phyloP scores from a whole-genome alignment of 2,888 invertebrate genomes.

The Plusia festucae region DNA sequence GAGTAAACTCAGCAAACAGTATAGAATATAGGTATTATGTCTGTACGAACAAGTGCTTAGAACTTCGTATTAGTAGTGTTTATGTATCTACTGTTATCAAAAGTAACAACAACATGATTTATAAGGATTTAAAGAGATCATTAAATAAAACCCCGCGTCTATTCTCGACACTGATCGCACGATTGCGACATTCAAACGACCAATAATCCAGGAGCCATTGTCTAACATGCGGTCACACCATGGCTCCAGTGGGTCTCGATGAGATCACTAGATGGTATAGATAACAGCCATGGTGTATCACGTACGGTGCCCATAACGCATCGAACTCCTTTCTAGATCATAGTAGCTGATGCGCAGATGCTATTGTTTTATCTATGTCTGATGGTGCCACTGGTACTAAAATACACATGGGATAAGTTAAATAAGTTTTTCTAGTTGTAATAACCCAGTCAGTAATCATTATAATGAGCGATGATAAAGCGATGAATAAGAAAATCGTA shows the following conservation, averaged over 20 bases:
- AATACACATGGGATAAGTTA: too few relatives aligned
- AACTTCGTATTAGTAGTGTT: too few relatives aligned
- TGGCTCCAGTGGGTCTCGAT: constrained; percentile 26
- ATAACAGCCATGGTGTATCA: constrained; percentile 41
- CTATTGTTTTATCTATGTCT: background rate
- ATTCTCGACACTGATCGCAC: background rate
- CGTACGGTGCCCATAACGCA: constrained; percentile 30
- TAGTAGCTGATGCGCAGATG: constrained; percentile 12
- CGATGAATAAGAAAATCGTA: too few relatives aligned
- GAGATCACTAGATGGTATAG: constrained; percentile 51
- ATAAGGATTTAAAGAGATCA: too few relatives aligned
- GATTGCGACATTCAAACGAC: background rate
- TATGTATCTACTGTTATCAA: too few relatives aligned
- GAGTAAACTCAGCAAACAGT: too few relatives aligned
- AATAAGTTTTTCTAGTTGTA: background rate
- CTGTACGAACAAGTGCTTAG: too few relatives aligned
- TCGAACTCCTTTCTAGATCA: constrained; percentile 33
- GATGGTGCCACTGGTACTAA: constrained; percentile 9
- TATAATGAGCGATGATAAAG: background rate
- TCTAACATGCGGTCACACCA: background rate
- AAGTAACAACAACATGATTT: too few relatives aligned
- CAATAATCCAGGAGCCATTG: background rate
- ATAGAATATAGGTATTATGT: too few relatives aligned
- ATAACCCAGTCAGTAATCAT: background rate
- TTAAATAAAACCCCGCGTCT: background rate